A percentile compares a stretch with the other conserved stretches of the same genome.
Conservation (phyloP, 2,113 vertebrate species). For the Notarius quadriscutis region DNA sequence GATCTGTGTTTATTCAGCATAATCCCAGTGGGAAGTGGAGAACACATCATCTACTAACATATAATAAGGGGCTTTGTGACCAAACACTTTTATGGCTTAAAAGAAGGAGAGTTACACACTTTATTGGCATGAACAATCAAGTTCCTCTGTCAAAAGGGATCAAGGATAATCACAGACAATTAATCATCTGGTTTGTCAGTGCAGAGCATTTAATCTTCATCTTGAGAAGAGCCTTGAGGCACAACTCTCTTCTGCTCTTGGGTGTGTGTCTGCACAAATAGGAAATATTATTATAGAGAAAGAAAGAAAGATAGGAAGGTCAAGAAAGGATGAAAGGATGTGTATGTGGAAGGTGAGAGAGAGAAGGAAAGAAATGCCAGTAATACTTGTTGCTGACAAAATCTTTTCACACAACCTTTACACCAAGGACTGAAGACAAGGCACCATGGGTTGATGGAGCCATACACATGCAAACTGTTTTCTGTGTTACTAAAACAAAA, state of each 20-base stretch:
- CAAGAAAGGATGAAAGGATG: constrained; percentile 21
- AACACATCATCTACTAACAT: constrained; percentile 27
- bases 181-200: constrained; percentile 51
- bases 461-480: not conserved
- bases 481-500: constrained; percentile 13
- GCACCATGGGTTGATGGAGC: constrained; percentile 13
- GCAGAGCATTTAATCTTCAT: constrained; percentile 63
- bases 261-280: constrained; percentile 16
- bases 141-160: constrained; percentile 63
- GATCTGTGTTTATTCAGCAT: constrained; percentile 27
- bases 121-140: constrained; percentile 42
- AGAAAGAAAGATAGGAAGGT: constrained; percentile 8
- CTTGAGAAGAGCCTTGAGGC: constrained; percentile 53
- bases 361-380: constrained; percentile 32
- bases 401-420: constrained; percentile 58
- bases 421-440: constrained; percentile 31
- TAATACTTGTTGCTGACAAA: constrained; percentile 60
- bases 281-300: constrained; percentile 18
- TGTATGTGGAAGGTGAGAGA: constrained; percentile 21
- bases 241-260: constrained; percentile 50
- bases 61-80: constrained; percentile 47
- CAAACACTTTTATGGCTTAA: constrained; percentile 41
- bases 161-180: constrained; percentile 49
- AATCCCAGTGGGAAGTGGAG: constrained; percentile 34
- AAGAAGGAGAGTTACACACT: constrained; percentile 45